A percentile compares a stretch with the other conserved stretches of the same genome.
Conservation (phyloP, 1,140 invertebrate species). For the Drosophila asahinai region DNA sequence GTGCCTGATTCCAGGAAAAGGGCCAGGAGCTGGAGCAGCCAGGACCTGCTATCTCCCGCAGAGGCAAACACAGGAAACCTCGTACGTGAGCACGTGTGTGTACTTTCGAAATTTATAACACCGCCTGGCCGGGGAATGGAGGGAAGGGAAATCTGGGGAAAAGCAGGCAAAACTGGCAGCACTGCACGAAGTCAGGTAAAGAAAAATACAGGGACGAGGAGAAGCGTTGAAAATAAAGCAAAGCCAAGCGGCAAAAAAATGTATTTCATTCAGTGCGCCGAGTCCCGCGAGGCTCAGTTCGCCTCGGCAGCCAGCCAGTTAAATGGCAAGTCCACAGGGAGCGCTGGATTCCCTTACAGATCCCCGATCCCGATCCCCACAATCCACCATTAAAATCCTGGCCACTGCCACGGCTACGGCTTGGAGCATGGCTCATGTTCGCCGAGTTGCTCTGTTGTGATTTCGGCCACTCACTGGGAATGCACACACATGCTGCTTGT, state of each 20-base stretch:
- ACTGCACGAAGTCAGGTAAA: constrained; percentile 55
- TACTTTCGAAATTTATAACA: constrained; percentile 79
- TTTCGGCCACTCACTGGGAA: constrained; percentile 53
- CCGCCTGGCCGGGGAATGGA: constrained; percentile 17
- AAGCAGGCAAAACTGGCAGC: background rate
- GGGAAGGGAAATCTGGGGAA: constrained; percentile 2
- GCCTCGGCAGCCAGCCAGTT: constrained; percentile 58
- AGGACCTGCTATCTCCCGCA: constrained; percentile 54
- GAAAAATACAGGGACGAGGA: constrained; percentile 68
- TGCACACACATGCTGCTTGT: constrained; percentile 35
- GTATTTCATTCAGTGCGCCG: constrained; percentile 66
- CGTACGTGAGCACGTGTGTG: constrained; percentile 52
- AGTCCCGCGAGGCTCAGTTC: constrained; percentile 14
- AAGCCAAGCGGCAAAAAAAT: constrained; percentile 31
- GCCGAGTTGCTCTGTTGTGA: constrained; percentile 54
- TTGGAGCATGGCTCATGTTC: constrained; percentile 32
- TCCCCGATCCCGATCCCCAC: constrained; percentile 19
- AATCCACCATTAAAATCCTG: constrained; percentile 31
- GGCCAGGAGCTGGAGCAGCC: constrained; percentile 15
- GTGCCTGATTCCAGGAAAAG: constrained; percentile 5
- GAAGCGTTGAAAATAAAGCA: constrained; percentile 64
- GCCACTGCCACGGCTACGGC: constrained; percentile 16
- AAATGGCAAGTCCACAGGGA: constrained; percentile 68
- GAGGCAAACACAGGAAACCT: constrained; percentile 31
- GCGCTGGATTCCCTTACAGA: constrained; percentile 3